Conservation (phyloP, 2,113 vertebrate species). For the Upupa epops region DNA sequence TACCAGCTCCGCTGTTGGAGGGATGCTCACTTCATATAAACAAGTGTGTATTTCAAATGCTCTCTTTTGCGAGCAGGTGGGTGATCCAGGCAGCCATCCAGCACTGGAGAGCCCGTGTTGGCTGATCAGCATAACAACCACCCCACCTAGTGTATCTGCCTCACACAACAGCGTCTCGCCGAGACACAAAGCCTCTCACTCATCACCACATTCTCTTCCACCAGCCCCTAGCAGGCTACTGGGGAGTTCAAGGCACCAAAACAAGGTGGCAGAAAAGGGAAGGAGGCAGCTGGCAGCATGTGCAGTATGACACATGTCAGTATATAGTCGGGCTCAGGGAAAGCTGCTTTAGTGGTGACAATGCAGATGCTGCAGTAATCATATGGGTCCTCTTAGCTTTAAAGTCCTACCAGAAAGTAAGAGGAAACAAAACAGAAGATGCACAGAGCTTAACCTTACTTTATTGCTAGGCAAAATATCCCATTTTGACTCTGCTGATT, state of each 20-base stretch:
- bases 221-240: neutral
- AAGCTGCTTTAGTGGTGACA: neutral
- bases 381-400: neutral
- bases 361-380: neutral
- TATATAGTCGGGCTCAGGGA: neutral
- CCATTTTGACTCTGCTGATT: neutral
- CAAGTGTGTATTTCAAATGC: neutral
- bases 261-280: rapidly evolving
- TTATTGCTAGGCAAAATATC: neutral
- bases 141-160: slow-evolving; percentile 69
- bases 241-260: neutral
- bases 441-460: neutral
- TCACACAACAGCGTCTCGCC: slow-evolving; percentile 19
- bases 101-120: rapidly evolving
- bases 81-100: neutral
- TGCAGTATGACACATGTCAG: rapidly evolving
- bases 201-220: rapidly evolving
- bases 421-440: neutral
- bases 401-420: neutral
- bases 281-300: neutral
- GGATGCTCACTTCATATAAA: neutral
- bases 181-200: too few relatives aligned
- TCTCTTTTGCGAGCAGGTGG: neutral
- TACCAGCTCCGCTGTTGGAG: neutral
- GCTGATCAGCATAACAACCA: slow-evolving; percentile 7